Evolutionary conservation across 37 sponge, comb jelly and placozoan genomes (phyloP), one percentile per base, ranked within the genome.

Genomic region (Dysidea cf. avara): DNA sequence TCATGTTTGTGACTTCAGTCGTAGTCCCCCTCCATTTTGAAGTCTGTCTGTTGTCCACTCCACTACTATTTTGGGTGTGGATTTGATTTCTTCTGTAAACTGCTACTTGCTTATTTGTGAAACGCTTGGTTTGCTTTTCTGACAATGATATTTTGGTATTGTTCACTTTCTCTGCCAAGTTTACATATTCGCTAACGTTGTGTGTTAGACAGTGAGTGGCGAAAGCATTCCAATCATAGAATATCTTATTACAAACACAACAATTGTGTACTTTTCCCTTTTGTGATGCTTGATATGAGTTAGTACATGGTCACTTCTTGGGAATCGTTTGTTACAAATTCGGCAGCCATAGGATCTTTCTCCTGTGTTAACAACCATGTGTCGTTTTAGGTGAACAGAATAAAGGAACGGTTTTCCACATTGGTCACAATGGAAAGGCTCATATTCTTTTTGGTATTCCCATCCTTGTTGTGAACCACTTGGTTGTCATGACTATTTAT

Each of bases 281-380:
- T 76, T 66, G 54, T 89, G 90, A 0, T 84, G 76, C 13, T 75
- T 69, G 28, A 89, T 83, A 61, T 89, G 90, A 2, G 90, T 76
- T 16, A 80, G 79, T 1, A 89, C 69, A 49, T 89, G 79, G 50
- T 89, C 90, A 2, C 84, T 80, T 1, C 90, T 63, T 22, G 90
- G 76, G 31, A 79, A 89, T 2, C 80, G 65, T 20, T 79, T 75
- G 20, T 76, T 76, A 75, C 90, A 89, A 30, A 83, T 89, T 57
- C 79, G 84, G 60, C 90, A 89, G 1, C 68, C 46, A 56, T 83
- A 89, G 18, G 90, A 84, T 63, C 74, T 79, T 61, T 89, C 84
- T 36, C 90, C 90, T 2, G 90, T 89, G 64, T 89, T 84, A 16
- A 89, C 83, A 28, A 84, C 24, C 71, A 75, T 69, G 84, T 89